These are phyloP conservation scores for Pampusana beccarii DNA, from an alignment of 2,113 vertebrate genomes.

Conservation along the genomic window DNA sequence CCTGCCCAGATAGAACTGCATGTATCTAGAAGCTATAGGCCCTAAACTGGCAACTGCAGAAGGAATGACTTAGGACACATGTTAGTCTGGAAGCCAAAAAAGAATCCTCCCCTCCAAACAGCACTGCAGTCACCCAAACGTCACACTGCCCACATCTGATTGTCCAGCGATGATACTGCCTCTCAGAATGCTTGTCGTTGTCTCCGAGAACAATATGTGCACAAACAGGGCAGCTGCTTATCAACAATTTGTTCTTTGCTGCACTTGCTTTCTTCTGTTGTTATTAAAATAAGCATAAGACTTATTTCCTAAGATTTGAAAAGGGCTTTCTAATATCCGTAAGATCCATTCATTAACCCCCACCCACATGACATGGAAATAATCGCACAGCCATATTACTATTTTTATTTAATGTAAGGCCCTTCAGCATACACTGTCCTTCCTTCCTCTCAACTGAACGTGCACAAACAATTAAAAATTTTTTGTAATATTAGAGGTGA, in stretches of 20 bases:
- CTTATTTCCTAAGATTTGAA: neutral
- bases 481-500: neutral
- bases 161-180: neutral
- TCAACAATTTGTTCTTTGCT: neutral
- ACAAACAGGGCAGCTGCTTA: neutral
- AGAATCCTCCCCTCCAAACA: neutral
- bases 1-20: neutral
- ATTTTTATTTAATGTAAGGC: neutral
- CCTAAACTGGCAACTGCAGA: neutral
- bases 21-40: neutral
- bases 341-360: neutral
- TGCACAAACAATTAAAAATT: neutral
- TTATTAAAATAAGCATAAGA: neutral
- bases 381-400: neutral
- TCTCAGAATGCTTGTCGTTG: neutral
- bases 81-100: neutral
- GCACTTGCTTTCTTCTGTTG: neutral
- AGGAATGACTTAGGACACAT: neutral
- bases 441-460: neutral
- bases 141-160: neutral
- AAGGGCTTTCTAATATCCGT: neutral
- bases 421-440: neutral
- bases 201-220: neutral
- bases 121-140: neutral
- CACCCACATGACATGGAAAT: neutral